A percentile compares a stretch with the other conserved stretches of the same genome.
These are phyloP conservation scores for Hydractinia echinata DNA, from an alignment of 30 jellyfish, hydroid and myxozoan species.

Conservation along the genomic window DNA sequence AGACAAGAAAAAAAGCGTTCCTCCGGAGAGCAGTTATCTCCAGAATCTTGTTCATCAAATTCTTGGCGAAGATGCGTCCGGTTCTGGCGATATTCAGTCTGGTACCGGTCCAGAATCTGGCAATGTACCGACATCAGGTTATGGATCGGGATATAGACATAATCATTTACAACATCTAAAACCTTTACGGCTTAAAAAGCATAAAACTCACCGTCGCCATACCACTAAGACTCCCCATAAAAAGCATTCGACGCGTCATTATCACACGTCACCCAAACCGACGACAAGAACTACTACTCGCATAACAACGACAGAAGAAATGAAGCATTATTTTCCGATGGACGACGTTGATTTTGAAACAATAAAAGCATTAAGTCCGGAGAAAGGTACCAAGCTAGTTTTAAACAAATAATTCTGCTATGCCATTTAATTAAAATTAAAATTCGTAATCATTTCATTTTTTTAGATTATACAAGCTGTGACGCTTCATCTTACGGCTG, in stretches of 20 bases:
- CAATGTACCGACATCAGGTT: slow-evolving; percentile 46
- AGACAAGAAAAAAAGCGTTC: neutral
- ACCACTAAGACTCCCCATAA: neutral
- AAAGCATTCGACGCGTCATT: slow-evolving; percentile 4
- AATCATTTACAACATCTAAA: neutral
- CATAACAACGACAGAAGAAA: slow-evolving; percentile 29
- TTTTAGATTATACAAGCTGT: slow-evolving; percentile 63
- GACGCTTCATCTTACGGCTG: slow-evolving; percentile 79
- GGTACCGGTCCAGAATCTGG: slow-evolving; percentile 11
- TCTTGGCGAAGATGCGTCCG: slow-evolving; percentile 19
- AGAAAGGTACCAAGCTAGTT: slow-evolving; percentile 13
- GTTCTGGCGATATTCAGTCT: slow-evolving; percentile 9
- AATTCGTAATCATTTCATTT: neutral
- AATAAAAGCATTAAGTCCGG: slow-evolving; percentile 74
- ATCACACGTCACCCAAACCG: neutral
- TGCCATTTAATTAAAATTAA: too few relatives aligned
- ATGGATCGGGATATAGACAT: slow-evolving; percentile 48
- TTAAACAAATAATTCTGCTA: neutral
- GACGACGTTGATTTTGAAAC: slow-evolving; percentile 51
- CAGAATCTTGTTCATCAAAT: slow-evolving; percentile 24
- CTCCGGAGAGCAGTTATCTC: neutral
- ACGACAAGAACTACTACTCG: neutral
- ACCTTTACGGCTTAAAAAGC: neutral
- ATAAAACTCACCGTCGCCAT: neutral
- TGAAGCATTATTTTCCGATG: slow-evolving; percentile 54